phyloP scores from a whole-genome alignment of 2,797 vertebrate genomes.

The Syncerus caffer region DNA sequence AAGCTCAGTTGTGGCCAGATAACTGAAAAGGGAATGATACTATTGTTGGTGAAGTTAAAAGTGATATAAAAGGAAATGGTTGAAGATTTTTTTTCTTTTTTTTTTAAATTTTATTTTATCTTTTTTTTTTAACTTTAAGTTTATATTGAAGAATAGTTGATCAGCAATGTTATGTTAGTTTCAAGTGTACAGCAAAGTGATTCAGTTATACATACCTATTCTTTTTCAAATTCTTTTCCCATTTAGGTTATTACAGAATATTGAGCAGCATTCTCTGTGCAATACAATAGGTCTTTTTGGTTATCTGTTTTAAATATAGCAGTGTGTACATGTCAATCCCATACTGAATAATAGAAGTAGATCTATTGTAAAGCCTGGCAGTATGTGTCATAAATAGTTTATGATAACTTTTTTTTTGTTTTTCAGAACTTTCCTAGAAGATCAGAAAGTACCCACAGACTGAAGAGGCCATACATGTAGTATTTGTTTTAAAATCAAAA shows the following conservation, averaged over 20 bases:
- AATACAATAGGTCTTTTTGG: background rate
- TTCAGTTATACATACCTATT: background rate
- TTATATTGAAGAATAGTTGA: background rate
- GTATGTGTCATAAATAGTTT: background rate
- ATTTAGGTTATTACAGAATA: background rate
- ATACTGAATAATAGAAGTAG: background rate
- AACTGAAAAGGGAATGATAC: background rate
- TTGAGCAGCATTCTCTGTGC: background rate
- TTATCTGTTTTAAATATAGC: background rate
- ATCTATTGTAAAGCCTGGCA: background rate
- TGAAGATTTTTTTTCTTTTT: background rate
- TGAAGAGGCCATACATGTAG: background rate
- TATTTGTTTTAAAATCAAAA: slow-evolving; percentile 29
- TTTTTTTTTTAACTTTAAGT: background rate
- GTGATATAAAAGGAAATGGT: background rate
- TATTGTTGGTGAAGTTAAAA: background rate
- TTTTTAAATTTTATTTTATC: background rate
- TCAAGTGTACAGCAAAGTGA: background rate
- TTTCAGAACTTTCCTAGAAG: slow-evolving; percentile 37
- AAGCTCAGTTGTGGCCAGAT: background rate
- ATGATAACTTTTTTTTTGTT: background rate
- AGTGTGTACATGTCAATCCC: background rate
- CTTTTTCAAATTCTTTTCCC: background rate
- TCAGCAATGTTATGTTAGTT: background rate
- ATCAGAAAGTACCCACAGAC: background rate